These are phyloP conservation scores for Passer montanus DNA, from an alignment of 2,113 vertebrate species.

Conservation along the genomic window DNA sequence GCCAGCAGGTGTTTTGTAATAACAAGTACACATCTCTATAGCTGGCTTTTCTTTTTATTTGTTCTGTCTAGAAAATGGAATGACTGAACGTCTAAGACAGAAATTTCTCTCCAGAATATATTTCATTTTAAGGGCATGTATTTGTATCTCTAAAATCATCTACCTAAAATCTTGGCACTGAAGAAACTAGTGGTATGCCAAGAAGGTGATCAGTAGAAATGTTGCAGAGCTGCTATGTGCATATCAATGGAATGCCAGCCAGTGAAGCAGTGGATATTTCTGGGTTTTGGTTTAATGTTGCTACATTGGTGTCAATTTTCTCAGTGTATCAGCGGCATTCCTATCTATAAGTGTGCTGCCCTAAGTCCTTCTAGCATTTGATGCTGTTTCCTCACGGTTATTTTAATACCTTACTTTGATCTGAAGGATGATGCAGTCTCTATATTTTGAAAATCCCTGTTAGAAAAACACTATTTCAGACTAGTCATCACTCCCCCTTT, in stretches of 20 bases:
- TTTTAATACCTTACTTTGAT: neutral
- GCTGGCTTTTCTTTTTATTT: neutral
- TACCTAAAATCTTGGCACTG: neutral
- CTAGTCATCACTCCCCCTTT: neutral
- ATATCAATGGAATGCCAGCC: neutral
- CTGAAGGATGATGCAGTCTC: neutral
- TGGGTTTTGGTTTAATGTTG: neutral
- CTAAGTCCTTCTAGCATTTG: neutral
- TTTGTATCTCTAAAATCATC: neutral
- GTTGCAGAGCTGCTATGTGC: neutral
- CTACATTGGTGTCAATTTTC: neutral
- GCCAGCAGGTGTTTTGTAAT: neutral
- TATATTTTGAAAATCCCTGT: neutral
- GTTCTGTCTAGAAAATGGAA: neutral
- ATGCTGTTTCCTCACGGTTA: neutral
- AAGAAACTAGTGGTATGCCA: neutral
- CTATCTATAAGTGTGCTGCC: neutral
- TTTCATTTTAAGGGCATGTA: neutral
- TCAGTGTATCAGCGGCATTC: neutral
- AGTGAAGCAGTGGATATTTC: neutral
- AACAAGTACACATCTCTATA: neutral
- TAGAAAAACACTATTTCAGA: neutral
- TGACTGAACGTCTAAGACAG: neutral
- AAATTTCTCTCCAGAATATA: neutral
- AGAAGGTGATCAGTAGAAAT: neutral